Evolutionary conservation across 2,797 vertebrate genomes (phyloP).

Genomic region (Sebastes jordani): DNA sequence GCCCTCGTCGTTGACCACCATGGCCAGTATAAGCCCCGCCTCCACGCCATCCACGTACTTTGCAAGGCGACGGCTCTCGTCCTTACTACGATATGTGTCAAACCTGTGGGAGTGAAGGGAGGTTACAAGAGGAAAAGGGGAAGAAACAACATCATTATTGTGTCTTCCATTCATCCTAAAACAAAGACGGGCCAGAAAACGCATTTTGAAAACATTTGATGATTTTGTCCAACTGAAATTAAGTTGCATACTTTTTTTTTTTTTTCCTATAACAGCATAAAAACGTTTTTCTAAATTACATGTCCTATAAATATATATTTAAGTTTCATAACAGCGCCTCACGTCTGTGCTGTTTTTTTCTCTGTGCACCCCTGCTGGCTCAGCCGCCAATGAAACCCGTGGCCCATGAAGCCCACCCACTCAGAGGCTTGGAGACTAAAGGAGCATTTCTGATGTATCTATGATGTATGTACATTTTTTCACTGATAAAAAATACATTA

Average conservation of each 20-base stretch:
- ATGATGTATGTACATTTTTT: neutral
- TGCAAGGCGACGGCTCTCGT: conserved; percentile 90
- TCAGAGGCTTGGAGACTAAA: neutral
- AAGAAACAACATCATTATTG: neutral
- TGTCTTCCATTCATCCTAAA: neutral
- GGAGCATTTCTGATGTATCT: neutral
- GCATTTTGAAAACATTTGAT: neutral
- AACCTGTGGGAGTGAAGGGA: conserved; percentile 80
- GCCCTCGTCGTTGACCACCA: conserved; percentile 95
- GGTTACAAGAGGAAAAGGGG: neutral
- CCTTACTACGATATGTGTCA: conserved; percentile 92
- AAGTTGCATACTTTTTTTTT: too few species aligned
- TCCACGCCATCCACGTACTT: conserved; percentile 85
- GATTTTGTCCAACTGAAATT: too few species aligned
- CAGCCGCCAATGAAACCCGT: neutral
- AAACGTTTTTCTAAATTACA: neutral
- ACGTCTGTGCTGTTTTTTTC: neutral
- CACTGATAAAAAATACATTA: neutral
- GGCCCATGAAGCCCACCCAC: neutral
- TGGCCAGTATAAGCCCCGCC: conserved; percentile 86
- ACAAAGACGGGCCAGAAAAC: neutral
- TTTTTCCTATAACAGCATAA: too few species aligned
- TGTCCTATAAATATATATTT: neutral
- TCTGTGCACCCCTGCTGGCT: neutral
- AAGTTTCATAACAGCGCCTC: neutral